Evolutionary conservation across 2,113 vertebrate genomes (phyloP).

Genomic region (Pontoporia blainvillei): DNA sequence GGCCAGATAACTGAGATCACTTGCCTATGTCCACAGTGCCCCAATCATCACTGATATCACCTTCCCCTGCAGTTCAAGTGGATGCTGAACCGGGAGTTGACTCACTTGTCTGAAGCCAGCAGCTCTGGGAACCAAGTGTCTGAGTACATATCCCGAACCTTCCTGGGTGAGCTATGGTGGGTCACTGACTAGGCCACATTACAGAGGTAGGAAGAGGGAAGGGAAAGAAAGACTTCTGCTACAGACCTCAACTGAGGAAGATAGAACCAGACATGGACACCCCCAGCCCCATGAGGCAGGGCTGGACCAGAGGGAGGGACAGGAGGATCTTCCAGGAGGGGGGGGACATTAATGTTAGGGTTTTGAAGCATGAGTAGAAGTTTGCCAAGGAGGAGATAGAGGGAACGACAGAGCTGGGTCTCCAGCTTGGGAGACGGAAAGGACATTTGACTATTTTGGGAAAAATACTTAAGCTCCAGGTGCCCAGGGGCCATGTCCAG

Average conservation of each 20-base stretch:
- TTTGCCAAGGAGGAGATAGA: background rate
- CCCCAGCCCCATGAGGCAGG: background rate
- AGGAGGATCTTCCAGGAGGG: background rate
- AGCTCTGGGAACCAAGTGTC: conserved; percentile 96
- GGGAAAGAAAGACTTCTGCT: background rate
- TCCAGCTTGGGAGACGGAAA: background rate
- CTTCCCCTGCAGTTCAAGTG: conserved; percentile 86
- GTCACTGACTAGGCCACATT: background rate
- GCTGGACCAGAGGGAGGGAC: background rate
- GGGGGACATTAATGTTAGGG: background rate
- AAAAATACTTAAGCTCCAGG: background rate
- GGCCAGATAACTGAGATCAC: background rate
- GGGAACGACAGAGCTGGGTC: background rate
- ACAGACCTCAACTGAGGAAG: background rate
- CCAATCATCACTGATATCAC: background rate
- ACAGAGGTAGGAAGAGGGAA: background rate
- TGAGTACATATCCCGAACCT: conserved; percentile 90
- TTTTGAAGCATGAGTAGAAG: background rate
- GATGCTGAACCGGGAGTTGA: conserved; percentile 94
- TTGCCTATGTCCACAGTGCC: background rate
- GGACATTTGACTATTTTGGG: background rate
- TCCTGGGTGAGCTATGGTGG: conserved; percentile 56
- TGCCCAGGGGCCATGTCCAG: background rate
- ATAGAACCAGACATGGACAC: background rate
- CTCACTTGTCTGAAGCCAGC: conserved; percentile 93